Conservation (phyloP, 92 coral and sea anemone species). For the Phenganax stokvisi region DNA sequence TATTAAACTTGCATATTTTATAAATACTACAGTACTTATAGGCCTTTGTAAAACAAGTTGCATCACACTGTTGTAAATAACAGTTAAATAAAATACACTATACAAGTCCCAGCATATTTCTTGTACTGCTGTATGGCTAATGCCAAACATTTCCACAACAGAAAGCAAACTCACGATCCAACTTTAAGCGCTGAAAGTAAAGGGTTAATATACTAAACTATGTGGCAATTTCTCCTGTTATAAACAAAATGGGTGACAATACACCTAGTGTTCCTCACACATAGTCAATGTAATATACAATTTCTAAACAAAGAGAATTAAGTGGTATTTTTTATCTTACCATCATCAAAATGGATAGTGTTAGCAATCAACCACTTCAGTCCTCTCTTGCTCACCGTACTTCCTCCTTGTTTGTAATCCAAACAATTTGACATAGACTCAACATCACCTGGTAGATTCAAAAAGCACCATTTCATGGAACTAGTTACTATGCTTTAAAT, state of each 20-base stretch:
- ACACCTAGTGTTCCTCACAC: no score
- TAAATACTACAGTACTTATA: background rate
- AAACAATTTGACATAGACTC: constrained; percentile 79
- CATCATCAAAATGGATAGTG: constrained; percentile 64
- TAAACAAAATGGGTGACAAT: no score
- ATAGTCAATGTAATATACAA: no score
- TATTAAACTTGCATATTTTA: background rate
- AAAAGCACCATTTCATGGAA: background rate
- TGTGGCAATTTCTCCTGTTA: no score
- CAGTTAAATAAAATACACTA: no score
- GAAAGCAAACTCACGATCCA: no score
- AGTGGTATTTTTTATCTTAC: constrained; percentile 39
- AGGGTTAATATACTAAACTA: no score
- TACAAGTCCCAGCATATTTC: no score
- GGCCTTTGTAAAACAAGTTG: background rate
- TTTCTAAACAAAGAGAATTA: background rate
- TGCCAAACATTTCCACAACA: no score
- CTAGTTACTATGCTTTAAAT: background rate
- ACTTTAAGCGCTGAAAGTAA: no score
- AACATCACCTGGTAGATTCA: constrained; percentile 55
- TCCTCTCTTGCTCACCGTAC: constrained; percentile 81
- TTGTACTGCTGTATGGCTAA: no score
- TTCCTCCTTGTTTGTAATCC: constrained; percentile 87
- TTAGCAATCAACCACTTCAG: constrained; percentile 85
- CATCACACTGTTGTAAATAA: no score